phyloP scores from a whole-genome alignment of 2,797 vertebrate species.

The Pseudochirops corinnae region DNA sequence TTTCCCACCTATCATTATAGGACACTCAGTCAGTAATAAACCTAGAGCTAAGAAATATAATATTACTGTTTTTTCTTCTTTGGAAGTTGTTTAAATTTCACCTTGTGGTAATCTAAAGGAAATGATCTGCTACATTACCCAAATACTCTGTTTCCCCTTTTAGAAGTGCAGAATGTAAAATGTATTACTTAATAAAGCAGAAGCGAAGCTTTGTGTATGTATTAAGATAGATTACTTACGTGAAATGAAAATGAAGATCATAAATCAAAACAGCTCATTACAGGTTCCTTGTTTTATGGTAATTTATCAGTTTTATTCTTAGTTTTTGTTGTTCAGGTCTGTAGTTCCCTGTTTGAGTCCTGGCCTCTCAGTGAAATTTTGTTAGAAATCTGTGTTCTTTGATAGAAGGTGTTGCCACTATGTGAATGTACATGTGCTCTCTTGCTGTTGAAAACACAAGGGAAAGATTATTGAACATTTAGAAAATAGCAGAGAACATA shows the following conservation, averaged over 20 bases:
- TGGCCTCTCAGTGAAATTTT: constrained; percentile 49
- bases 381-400: neutral
- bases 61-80: constrained; percentile 27
- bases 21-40: neutral
- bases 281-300: constrained; percentile 73
- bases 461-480: constrained; percentile 23
- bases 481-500: neutral
- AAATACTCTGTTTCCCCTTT: constrained; percentile 66
- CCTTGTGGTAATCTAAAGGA: constrained; percentile 65
- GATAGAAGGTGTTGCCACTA: neutral
- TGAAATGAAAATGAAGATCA: constrained; percentile 81
- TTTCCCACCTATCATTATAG: constrained; percentile 20
- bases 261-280: constrained; percentile 82
- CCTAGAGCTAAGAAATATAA: neutral
- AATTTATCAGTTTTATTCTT: constrained; percentile 77
- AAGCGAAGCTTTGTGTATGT: constrained; percentile 72
- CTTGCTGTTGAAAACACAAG: neutral
- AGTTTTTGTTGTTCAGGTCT: constrained; percentile 54
- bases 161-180: constrained; percentile 71
- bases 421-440: neutral
- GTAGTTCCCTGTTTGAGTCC: constrained; percentile 35
- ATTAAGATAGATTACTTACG: constrained; percentile 82
- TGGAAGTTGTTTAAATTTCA: constrained; percentile 73
- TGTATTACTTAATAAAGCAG: constrained; percentile 75
- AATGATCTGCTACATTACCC: constrained; percentile 74